These are phyloP conservation scores for Drosophila murphyi DNA, from an alignment of 1,140 invertebrate species.

Conservation along the genomic window DNA sequence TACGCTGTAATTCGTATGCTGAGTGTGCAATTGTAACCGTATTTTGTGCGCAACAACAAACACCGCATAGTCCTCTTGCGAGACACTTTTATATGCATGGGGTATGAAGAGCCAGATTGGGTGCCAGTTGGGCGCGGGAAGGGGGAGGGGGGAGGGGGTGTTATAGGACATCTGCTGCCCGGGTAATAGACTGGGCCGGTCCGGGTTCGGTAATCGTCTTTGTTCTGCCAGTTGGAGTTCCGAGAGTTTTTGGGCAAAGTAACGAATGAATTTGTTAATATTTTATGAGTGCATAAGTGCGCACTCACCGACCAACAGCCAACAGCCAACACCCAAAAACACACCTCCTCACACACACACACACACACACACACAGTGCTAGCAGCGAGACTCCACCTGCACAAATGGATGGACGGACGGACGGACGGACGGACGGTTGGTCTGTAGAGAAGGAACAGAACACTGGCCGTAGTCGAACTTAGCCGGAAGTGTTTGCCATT, in stretches of 20 bases:
- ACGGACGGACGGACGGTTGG: background rate
- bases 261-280: constrained; percentile 83
- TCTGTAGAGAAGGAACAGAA: background rate
- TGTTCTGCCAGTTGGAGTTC: constrained; percentile 63
- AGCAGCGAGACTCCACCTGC: constrained; percentile 18
- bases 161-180: constrained; percentile 60
- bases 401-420: background rate
- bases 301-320: constrained; percentile 63
- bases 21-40: constrained; percentile 81
- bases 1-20: constrained; percentile 82
- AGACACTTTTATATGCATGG: constrained; percentile 78
- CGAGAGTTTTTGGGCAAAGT: constrained; percentile 80
- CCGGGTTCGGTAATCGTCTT: constrained; percentile 71
- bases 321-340: constrained; percentile 7
- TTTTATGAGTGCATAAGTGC: constrained; percentile 83
- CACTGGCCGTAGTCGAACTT: constrained; percentile 17
- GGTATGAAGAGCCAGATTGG: constrained; percentile 6
- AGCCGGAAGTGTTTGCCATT: constrained; percentile 76
- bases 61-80: constrained; percentile 37
- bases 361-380: constrained; percentile 2
- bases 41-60: constrained; percentile 64
- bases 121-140: background rate
- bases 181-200: constrained; percentile 23
- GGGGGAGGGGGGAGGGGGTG: background rate
- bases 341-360: background rate